Percentiles rank a stretch among this genome's conserved stretches.
Conservation (phyloP, 2,113 vertebrate species). For the Ammodytes marinus region DNA sequence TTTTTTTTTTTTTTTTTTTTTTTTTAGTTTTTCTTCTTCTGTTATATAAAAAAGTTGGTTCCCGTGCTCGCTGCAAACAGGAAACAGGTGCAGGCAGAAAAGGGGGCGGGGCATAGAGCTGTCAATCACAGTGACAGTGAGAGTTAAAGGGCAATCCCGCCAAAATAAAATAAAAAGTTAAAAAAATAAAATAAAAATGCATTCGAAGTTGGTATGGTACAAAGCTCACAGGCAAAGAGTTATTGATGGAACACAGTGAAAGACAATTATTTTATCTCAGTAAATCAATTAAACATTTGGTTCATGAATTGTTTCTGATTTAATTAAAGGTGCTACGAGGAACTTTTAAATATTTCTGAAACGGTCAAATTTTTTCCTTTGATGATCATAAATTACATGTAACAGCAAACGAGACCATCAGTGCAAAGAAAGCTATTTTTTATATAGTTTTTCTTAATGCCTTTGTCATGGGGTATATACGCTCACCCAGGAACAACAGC, state of each 20-base stretch:
- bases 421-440: no score
- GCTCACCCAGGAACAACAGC: no score
- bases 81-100: constrained; percentile 59
- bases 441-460: no score
- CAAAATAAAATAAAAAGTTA: background rate
- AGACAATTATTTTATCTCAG: background rate
- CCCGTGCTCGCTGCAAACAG: constrained; percentile 37
- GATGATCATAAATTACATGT: no score
- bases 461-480: no score
- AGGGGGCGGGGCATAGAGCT: constrained; percentile 59
- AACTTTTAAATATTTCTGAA: no score
- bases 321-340: no score
- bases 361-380: no score
- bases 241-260: no score
- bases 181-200: background rate
- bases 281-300: background rate
- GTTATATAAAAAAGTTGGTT: constrained; percentile 69
- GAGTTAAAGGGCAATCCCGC: constrained; percentile 47
- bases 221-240: background rate
- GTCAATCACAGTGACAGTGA: constrained; percentile 72
- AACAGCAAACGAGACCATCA: no score
- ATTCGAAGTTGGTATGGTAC: background rate
- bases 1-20: background rate
- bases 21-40: constrained; percentile 21
- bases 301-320: background rate